Conservation (phyloP, 2,888 invertebrate species). For the Netelia fuscicornis region DNA sequence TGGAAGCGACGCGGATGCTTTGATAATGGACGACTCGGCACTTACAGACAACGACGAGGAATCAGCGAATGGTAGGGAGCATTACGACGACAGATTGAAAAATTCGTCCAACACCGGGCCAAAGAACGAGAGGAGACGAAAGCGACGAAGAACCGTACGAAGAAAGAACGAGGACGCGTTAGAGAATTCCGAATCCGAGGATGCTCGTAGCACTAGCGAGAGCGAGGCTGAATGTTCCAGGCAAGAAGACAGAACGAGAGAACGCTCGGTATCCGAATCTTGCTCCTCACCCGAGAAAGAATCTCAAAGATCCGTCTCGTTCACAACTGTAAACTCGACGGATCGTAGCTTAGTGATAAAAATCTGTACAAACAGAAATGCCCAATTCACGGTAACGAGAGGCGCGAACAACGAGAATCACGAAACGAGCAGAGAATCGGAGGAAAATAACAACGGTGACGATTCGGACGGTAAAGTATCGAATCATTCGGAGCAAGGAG, state of each 20-base stretch:
- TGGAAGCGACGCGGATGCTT: constrained; percentile 55
- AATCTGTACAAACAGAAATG: constrained; percentile 83
- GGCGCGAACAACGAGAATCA: constrained; percentile 70
- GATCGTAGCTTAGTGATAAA: constrained; percentile 83
- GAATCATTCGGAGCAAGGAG: constrained; percentile 69
- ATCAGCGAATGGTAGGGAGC: constrained; percentile 19
- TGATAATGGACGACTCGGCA: constrained; percentile 68
- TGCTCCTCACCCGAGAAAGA: constrained; percentile 63
- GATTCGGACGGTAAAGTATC: constrained; percentile 63
- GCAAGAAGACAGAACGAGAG: constrained; percentile 60
- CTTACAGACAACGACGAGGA: constrained; percentile 77
- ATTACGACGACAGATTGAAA: constrained; percentile 62
- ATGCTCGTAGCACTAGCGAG: constrained; percentile 17
- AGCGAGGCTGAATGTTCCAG: constrained; percentile 31
- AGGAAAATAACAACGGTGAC: constrained; percentile 65
- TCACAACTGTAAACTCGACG: constrained; percentile 77
- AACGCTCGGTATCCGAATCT: constrained; percentile 44
- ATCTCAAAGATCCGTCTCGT: constrained; percentile 76
- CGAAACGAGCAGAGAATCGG: constrained; percentile 68
- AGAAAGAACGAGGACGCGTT: constrained; percentile 38
- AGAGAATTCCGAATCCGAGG: constrained; percentile 34
- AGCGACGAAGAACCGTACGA: constrained; percentile 44
- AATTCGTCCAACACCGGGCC: constrained; percentile 11
- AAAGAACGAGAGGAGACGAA: constrained; percentile 51
- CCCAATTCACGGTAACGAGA: constrained; percentile 80